Conservation (phyloP, 2,888 invertebrate genomes). For the Saturnia japonica region DNA sequence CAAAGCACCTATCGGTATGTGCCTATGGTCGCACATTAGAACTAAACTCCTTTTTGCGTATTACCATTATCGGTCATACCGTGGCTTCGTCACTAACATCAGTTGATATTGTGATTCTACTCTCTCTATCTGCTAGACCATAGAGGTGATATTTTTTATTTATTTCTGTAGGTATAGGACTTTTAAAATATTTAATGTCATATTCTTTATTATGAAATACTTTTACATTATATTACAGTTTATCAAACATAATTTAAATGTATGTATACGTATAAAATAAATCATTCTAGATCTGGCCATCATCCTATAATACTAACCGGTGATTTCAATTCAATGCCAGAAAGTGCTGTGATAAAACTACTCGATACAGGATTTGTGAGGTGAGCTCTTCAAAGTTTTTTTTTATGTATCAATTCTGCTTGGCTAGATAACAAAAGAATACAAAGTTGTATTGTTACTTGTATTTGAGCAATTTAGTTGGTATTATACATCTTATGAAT, state of each 20-base stretch:
- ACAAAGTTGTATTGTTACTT: not conserved
- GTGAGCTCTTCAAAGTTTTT: conserved; percentile 39
- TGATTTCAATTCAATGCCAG: conserved; percentile 94
- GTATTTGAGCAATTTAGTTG: not conserved
- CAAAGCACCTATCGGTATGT: too few species aligned
- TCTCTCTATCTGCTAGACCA: too few species aligned
- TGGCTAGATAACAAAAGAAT: not conserved
- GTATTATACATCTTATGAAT: not conserved
- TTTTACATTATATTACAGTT: not conserved
- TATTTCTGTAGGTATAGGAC: too few species aligned
- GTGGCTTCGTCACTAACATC: not conserved
- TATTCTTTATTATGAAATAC: not conserved
- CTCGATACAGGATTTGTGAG: conserved; percentile 84
- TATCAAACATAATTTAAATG: not conserved
- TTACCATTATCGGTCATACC: too few species aligned
- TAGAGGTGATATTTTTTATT: too few species aligned
- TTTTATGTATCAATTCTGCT: not conserved
- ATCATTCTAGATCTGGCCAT: conserved; percentile 71
- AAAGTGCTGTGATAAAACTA: conserved; percentile 86
- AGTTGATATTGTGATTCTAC: not conserved
- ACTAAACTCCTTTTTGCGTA: too few species aligned
- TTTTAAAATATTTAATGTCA: not conserved
- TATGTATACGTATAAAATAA: not conserved
- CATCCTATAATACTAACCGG: conserved; percentile 94
- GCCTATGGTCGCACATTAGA: too few species aligned